Evolutionary conservation across 2,888 invertebrate species (phyloP).

Genomic region (Scotopteryx bipunctaria): DNA sequence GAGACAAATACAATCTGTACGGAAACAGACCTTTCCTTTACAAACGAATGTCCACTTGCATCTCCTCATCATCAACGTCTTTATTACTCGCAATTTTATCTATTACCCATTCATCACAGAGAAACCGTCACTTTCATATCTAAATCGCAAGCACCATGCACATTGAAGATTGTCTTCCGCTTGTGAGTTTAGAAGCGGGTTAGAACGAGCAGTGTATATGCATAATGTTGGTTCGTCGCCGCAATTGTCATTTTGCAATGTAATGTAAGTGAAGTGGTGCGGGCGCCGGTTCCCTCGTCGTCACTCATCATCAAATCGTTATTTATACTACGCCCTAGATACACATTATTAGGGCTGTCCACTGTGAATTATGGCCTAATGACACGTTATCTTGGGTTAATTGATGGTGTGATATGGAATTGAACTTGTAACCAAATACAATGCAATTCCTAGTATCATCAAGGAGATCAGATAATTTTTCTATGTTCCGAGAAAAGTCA

Average conservation of each 20-base stretch:
- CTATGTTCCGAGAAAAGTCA: too few relatives aligned
- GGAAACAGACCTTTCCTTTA: background rate
- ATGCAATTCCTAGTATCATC: constrained; percentile 8
- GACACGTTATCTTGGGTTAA: constrained; percentile 22
- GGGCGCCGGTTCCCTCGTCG: constrained; percentile 58
- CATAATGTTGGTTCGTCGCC: constrained; percentile 26
- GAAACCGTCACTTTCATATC: constrained; percentile 4
- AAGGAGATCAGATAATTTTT: background rate
- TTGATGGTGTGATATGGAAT: constrained; percentile 23
- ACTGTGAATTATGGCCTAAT: constrained; percentile 18
- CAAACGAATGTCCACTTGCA: background rate
- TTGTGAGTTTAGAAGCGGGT: background rate
- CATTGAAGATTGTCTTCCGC: constrained; percentile 3
- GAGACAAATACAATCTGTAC: background rate
- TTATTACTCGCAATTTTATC: constrained; percentile 37
- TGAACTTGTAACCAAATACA: constrained; percentile 16
- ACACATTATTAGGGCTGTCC: constrained; percentile 56
- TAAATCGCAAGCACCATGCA: constrained; percentile 1
- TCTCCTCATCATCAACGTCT: constrained; percentile 19
- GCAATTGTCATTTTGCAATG: constrained; percentile 56
- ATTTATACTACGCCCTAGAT: constrained; percentile 73
- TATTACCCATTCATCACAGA: constrained; percentile 31
- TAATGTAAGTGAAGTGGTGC: constrained; percentile 47
- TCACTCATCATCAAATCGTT: constrained; percentile 68
- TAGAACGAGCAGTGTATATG: constrained; percentile 26